These are phyloP conservation scores for Hipposideros larvatus DNA, from an alignment of 2,797 vertebrate genomes.

Conservation along the genomic window DNA sequence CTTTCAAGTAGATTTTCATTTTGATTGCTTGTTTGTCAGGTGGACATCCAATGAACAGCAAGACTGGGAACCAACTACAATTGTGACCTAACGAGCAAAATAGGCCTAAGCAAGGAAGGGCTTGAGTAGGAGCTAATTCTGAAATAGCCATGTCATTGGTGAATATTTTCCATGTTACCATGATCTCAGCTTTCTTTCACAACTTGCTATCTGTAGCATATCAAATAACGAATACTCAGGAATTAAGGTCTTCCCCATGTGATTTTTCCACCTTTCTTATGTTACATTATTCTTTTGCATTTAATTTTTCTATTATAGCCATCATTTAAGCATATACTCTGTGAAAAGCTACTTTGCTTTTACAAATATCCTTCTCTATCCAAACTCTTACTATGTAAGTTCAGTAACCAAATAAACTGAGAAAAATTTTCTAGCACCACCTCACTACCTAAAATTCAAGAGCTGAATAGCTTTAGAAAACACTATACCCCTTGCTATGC, in stretches of 20 bases:
- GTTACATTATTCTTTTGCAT: not conserved
- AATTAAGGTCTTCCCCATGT: not conserved
- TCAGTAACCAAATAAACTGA: conserved; percentile 24
- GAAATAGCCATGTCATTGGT: not conserved
- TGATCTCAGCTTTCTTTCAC: not conserved
- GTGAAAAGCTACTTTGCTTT: not conserved
- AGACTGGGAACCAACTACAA: not conserved
- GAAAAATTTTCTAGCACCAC: conserved; percentile 7
- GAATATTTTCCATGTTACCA: not conserved
- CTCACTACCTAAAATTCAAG: not conserved
- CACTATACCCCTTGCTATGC: not conserved
- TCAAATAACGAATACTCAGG: not conserved
- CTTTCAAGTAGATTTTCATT: not conserved
- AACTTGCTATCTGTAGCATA: not conserved
- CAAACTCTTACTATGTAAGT: conserved; percentile 10
- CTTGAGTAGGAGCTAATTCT: not conserved
- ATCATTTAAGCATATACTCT: not conserved
- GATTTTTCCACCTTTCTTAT: not conserved
- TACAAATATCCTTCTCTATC: not conserved
- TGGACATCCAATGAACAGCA: not conserved
- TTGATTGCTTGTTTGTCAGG: not conserved
- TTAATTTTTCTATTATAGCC: not conserved
- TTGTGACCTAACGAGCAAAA: not conserved
- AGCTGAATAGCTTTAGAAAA: conserved; percentile 23
- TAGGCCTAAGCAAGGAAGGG: not conserved